phyloP scores from a whole-genome alignment of 1,140 invertebrate species.

The Drosophila virilis region DNA sequence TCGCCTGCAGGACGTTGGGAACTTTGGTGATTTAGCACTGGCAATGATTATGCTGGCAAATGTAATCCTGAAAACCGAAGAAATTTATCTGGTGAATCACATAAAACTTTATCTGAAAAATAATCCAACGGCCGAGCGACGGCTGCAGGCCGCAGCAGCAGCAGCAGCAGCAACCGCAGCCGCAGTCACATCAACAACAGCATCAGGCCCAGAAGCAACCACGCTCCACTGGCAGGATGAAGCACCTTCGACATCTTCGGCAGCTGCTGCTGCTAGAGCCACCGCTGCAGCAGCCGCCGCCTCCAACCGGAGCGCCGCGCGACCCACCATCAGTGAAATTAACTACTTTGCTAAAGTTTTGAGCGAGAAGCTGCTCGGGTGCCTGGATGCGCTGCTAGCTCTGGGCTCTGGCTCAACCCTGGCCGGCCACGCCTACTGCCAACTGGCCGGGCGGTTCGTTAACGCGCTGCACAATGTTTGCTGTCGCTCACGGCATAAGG shows the following conservation, averaged over 20 bases:
- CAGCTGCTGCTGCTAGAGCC: slow-evolving; percentile 70
- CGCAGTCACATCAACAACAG: slow-evolving; percentile 24
- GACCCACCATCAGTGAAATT: slow-evolving; percentile 71
- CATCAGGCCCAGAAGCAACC: slow-evolving; percentile 19
- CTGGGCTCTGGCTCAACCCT: slow-evolving; percentile 5
- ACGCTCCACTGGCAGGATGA: slow-evolving; percentile 60
- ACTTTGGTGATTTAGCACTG: slow-evolving; percentile 83
- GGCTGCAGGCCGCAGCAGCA: slow-evolving; percentile 31
- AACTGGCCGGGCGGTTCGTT: slow-evolving; percentile 72
- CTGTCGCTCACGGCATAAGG: slow-evolving; percentile 77
- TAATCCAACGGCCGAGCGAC: slow-evolving; percentile 67
- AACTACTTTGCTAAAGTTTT: slow-evolving; percentile 84
- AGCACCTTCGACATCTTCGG: slow-evolving; percentile 75
- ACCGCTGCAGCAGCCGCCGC: slow-evolving; percentile 38
- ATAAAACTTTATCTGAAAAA: slow-evolving; percentile 84
- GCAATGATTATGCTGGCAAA: slow-evolving; percentile 81
- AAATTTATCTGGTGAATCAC: slow-evolving; percentile 84
- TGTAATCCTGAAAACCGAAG: slow-evolving; percentile 83
- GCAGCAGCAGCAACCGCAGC: slow-evolving; percentile 53
- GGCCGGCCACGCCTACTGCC: slow-evolving; percentile 54
- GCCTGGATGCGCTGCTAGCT: slow-evolving; percentile 52
- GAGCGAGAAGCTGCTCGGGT: slow-evolving; percentile 73
- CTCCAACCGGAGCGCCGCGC: slow-evolving; percentile 6
- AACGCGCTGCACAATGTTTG: slow-evolving; percentile 75
- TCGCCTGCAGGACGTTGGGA: slow-evolving; percentile 67